Percentiles rank a stretch among this genome's conserved stretches.
Conservation (phyloP, 2,888 invertebrate genomes). For the Formica aserva region DNA sequence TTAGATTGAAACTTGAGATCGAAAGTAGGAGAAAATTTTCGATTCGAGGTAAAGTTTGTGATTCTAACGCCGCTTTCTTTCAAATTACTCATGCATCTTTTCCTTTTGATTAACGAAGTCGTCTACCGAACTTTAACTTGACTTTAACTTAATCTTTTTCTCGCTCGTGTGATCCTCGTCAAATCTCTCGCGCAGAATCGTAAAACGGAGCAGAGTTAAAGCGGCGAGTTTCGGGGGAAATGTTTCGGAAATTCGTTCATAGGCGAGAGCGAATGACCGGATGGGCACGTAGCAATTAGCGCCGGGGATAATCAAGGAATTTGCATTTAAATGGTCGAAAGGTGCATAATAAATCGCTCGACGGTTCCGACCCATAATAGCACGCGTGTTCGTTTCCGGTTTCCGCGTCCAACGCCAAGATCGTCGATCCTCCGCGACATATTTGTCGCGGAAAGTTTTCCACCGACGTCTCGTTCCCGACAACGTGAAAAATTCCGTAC, state of each 20-base stretch:
- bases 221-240: constrained; percentile 54
- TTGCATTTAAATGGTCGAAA: constrained; percentile 84
- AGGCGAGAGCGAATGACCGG: constrained; percentile 60
- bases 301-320: constrained; percentile 82
- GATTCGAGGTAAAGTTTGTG: background rate
- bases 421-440: background rate
- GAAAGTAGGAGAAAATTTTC: background rate
- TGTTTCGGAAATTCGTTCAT: constrained; percentile 63
- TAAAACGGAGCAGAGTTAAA: constrained; percentile 25
- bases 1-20: background rate
- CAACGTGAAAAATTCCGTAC: constrained; percentile 43
- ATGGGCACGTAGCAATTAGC: constrained; percentile 82
- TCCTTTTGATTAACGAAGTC: constrained; percentile 5
- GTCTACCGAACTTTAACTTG: constrained; percentile 22
- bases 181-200: background rate
- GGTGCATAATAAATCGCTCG: constrained; percentile 81
- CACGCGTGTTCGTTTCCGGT: constrained; percentile 60
- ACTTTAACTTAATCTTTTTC: constrained; percentile 7
- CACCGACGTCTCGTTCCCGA: constrained; percentile 31
- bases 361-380: constrained; percentile 69
- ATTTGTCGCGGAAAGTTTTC: background rate
- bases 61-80: background rate
- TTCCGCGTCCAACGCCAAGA: background rate
- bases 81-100: background rate
- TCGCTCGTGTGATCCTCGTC: constrained; percentile 5